These are phyloP conservation scores for Sminthurides bifidus DNA, from an alignment of 1,140 invertebrate species.

Conservation along the genomic window DNA sequence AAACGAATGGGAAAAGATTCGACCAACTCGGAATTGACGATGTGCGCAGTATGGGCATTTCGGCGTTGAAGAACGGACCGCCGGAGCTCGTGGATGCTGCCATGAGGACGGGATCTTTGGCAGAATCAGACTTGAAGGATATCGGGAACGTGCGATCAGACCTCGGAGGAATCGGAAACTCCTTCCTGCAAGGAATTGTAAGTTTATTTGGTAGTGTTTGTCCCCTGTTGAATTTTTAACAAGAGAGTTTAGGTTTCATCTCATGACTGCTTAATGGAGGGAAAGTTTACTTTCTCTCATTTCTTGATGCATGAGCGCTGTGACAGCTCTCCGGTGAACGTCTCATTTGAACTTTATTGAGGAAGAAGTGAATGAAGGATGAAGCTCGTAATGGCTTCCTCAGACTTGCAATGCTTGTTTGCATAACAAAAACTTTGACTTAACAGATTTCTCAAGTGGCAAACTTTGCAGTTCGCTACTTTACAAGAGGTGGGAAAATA, in stretches of 20 bases:
- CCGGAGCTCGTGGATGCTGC: slow-evolving; percentile 15
- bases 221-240: too few species aligned
- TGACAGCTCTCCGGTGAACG: too few species aligned
- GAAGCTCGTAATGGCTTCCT: too few species aligned
- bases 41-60: slow-evolving; percentile 9
- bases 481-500: slow-evolving; percentile 9
- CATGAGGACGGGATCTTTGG: slow-evolving; percentile 13
- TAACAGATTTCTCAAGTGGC: slow-evolving; percentile 11
- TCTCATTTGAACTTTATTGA: too few species aligned
- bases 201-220: slow-evolving; percentile 3
- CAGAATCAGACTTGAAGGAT: slow-evolving; percentile 5
- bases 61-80: slow-evolving; percentile 21
- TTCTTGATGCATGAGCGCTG: too few species aligned
- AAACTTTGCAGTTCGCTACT: slow-evolving; percentile 14
- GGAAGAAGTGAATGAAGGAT: too few species aligned
- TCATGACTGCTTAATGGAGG: too few species aligned
- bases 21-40: slow-evolving; percentile 8
- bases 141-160: slow-evolving; percentile 7
- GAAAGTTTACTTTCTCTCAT: too few species aligned
- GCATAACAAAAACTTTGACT: too few species aligned
- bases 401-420: too few species aligned
- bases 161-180: background rate
- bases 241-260: too few species aligned
- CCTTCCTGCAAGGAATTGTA: slow-evolving; percentile 26
- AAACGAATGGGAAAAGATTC: slow-evolving; percentile 2